These are phyloP conservation scores for Agriopis marginaria DNA, from an alignment of 2,888 invertebrate species.

Conservation along the genomic window DNA sequence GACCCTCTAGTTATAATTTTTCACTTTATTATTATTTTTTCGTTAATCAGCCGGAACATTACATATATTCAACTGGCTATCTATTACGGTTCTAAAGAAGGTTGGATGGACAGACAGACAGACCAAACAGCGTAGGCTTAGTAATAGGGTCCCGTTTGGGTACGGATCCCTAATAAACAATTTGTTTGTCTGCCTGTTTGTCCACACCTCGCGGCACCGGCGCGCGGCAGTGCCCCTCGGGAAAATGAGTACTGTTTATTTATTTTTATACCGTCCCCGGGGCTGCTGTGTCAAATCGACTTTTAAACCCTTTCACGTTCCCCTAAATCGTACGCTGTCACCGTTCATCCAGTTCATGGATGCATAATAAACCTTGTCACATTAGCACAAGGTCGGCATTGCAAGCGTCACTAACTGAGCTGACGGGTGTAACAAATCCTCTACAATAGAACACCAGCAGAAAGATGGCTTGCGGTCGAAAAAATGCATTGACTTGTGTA, in stretches of 20 bases:
- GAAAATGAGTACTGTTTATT: conserved; percentile 51
- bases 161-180: conserved; percentile 45
- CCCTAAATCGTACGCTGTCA: conserved; percentile 36
- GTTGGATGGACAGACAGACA: no score
- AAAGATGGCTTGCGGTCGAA: conserved; percentile 3
- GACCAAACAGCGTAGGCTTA: not conserved
- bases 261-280: conserved; percentile 45
- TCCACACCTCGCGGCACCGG: conserved; percentile 46
- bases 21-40: no score
- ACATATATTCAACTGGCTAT: no score
- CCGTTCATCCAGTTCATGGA: conserved; percentile 9
- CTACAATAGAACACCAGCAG: conserved; percentile 20
- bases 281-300: conserved; percentile 54
- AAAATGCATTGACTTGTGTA: no score
- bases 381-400: conserved; percentile 25
- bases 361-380: conserved; percentile 26
- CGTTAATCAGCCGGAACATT: no score
- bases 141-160: not conserved
- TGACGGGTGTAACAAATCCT: conserved; percentile 29
- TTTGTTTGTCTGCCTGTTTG: conserved; percentile 52
- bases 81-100: no score
- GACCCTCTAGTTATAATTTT: no score
- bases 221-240: conserved; percentile 31
- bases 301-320: conserved; percentile 49
- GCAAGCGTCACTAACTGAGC: conserved; percentile 1